A percentile compares a stretch with the other conserved stretches of the same genome.
These are phyloP conservation scores for Candoia aspera DNA, from an alignment of 2,113 vertebrate species.

Conservation along the genomic window DNA sequence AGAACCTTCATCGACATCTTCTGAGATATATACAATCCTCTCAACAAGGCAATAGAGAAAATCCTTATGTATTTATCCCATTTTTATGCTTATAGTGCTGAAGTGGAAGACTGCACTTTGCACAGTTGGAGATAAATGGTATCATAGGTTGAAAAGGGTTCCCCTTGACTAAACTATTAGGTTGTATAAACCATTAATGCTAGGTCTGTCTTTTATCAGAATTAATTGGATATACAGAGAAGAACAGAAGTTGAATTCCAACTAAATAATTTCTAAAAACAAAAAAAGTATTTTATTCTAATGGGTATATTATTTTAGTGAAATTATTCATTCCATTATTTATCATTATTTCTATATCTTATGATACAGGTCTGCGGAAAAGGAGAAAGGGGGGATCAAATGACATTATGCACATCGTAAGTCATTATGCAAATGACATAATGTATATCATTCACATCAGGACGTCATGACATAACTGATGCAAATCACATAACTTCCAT, in stretches of 20 bases:
- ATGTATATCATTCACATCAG: neutral
- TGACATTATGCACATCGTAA: neutral
- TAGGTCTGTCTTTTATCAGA: slow-evolving; percentile 81
- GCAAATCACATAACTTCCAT: neutral
- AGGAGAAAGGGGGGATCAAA: neutral
- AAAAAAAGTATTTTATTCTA: slow-evolving; percentile 18
- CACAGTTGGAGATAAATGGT: slow-evolving; percentile 84
- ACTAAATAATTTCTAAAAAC: slow-evolving; percentile 60
- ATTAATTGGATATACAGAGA: slow-evolving; percentile 70
- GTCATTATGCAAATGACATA: neutral
- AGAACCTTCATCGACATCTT: no score
- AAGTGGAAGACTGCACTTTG: slow-evolving; percentile 72
- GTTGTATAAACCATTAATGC: slow-evolving; percentile 80
- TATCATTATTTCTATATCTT: neutral
- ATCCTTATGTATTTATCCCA: slow-evolving; percentile 2
- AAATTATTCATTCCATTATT: neutral
- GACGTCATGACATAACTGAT: neutral
- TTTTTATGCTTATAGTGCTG: slow-evolving; percentile 26
- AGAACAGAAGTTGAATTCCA: slow-evolving; percentile 42
- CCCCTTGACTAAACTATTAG: slow-evolving; percentile 80
- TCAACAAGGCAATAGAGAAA: neutral
- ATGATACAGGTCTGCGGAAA: neutral
- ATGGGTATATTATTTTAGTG: slow-evolving; percentile 32
- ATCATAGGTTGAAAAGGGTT: slow-evolving; percentile 84
- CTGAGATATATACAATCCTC: neutral